A percentile compares a stretch with the other conserved stretches of the same genome.
Conservation (phyloP, 2,113 vertebrate genomes). For the Beaufortia kweichowensis region DNA sequence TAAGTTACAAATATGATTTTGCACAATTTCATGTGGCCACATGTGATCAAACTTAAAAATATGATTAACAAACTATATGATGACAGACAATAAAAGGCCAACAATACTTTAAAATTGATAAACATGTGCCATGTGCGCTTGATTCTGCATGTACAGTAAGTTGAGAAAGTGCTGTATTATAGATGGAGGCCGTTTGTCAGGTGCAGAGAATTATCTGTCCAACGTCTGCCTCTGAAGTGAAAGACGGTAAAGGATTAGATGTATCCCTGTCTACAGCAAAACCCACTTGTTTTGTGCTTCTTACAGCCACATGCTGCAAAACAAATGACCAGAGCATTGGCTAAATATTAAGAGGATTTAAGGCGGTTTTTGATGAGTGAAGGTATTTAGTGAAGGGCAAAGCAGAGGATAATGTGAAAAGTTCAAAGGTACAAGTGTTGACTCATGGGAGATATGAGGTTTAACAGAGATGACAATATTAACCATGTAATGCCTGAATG, state of each 20-base stretch:
- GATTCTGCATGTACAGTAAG: conserved; percentile 40
- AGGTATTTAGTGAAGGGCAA: conserved; percentile 8
- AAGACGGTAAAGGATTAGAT: conserved; percentile 47
- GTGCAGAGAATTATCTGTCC: conserved; percentile 43
- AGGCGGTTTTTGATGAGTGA: conserved; percentile 16
- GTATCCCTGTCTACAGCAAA: conserved; percentile 44
- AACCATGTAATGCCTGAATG: neutral
- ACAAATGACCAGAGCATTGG: conserved; percentile 46
- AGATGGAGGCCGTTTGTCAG: conserved; percentile 53
- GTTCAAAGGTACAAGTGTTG: neutral
- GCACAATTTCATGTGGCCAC: no score
- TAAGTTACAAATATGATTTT: no score
- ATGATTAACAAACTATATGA: neutral
- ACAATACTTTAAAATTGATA: conserved; percentile 18
- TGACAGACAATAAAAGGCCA: conserved; percentile 1
- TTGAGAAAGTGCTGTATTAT: conserved; percentile 33
- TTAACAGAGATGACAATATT: neutral
- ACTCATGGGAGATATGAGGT: neutral
- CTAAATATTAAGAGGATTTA: conserved; percentile 22
- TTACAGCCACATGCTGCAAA: conserved; percentile 38
- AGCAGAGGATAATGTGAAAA: conserved; percentile 11
- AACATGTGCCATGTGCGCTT: conserved; percentile 17
- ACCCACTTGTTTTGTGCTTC: conserved; percentile 47
- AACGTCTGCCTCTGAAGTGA: conserved; percentile 34
- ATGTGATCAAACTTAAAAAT: neutral